phyloP scores from a whole-genome alignment of 1,140 invertebrate species.

The Penaeus indicus region DNA sequence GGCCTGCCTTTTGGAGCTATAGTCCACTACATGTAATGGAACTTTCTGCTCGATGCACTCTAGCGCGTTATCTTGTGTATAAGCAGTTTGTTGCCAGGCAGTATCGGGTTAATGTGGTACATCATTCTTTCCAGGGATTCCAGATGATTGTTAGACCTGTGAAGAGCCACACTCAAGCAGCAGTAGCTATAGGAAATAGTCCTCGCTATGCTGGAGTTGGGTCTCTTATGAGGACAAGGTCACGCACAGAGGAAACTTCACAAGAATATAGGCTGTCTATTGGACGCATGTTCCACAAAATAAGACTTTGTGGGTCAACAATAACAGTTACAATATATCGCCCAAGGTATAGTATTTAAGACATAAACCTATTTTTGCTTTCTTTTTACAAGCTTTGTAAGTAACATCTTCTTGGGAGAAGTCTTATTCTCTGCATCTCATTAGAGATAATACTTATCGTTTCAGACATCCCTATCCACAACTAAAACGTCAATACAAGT shows the following conservation, averaged over 20 bases:
- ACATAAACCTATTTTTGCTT: no score
- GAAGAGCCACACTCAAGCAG: constrained; percentile 67
- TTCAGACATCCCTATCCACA: constrained; percentile 90
- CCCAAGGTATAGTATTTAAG: constrained; percentile 79
- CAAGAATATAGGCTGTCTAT: constrained; percentile 91
- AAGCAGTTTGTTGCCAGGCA: no score
- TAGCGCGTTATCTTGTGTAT: no score
- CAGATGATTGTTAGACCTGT: constrained; percentile 80
- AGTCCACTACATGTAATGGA: no score
- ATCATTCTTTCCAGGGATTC: constrained; percentile 79
- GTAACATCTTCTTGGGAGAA: no score
- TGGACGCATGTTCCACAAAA: constrained; percentile 94
- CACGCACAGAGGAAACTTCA: constrained; percentile 67
- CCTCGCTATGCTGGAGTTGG: constrained; percentile 66
- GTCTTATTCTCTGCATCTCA: not conserved
- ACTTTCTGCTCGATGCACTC: no score
- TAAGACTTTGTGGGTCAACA: constrained; percentile 84
- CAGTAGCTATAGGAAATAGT: constrained; percentile 31
- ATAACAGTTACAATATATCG: constrained; percentile 94
- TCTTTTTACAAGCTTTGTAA: no score
- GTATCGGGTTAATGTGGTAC: not conserved
- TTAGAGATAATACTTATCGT: not conserved
- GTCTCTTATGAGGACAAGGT: constrained; percentile 71
- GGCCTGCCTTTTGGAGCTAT: no score
- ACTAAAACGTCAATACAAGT: constrained; percentile 90